Evolutionary conservation across 2,888 invertebrate genomes (phyloP).

Genomic region (Meiosimyza platycephala): DNA sequence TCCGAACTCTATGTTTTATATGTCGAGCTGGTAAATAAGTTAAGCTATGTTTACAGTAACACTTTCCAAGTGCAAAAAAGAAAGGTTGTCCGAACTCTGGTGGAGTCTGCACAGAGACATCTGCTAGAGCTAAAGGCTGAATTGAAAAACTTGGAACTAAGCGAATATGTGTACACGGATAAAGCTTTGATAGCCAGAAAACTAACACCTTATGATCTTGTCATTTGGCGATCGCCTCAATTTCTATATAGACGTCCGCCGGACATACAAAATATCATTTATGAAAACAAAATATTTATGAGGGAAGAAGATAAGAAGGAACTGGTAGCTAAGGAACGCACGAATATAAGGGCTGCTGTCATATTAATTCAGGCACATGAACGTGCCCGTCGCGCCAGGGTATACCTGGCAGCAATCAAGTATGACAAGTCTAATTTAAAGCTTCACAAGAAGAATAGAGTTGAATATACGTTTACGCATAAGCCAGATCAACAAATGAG

Average conservation of each 20-base stretch:
- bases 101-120: slow-evolving; percentile 61
- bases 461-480: slow-evolving; percentile 57
- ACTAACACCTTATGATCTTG: slow-evolving; percentile 73
- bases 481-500: slow-evolving; percentile 59
- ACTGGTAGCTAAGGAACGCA: slow-evolving; percentile 46
- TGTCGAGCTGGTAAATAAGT: slow-evolving; percentile 60
- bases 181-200: slow-evolving; percentile 74
- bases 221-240: slow-evolving; percentile 67
- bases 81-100: slow-evolving; percentile 53
- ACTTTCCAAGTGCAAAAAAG: slow-evolving; percentile 65
- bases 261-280: slow-evolving; percentile 55
- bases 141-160: slow-evolving; percentile 69
- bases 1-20: slow-evolving; percentile 62
- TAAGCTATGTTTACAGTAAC: slow-evolving; percentile 60
- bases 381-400: slow-evolving; percentile 63
- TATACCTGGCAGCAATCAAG: slow-evolving; percentile 51
- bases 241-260: slow-evolving; percentile 64
- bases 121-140: slow-evolving; percentile 71
- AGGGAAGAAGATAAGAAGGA: slow-evolving; percentile 47
- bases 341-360: slow-evolving; percentile 54
- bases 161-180: slow-evolving; percentile 76
- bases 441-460: slow-evolving; percentile 44
- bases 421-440: slow-evolving; percentile 50
- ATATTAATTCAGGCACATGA: slow-evolving; percentile 68
- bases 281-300: slow-evolving; percentile 51